Evolutionary conservation across 2,888 invertebrate genomes (phyloP), one percentile per base, ranked within the genome.

Genomic region (Leptopilina syphax): DNA sequence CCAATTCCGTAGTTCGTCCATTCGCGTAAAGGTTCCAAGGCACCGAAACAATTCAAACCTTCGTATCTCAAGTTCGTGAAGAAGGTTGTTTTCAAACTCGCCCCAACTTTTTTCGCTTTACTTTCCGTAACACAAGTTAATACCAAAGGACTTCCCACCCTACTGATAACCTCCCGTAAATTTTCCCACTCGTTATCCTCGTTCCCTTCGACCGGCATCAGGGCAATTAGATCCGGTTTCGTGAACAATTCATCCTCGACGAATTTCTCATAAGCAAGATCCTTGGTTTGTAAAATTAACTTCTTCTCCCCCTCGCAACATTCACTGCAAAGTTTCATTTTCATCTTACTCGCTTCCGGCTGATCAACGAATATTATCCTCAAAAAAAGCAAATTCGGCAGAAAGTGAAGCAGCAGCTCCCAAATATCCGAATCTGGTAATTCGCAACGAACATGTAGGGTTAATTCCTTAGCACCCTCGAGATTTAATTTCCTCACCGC

Each of bases 321-420:
- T 3, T 63, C 63, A 8, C 24, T 9, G 63, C 63, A 63, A 8
- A 63, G 24, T 63, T 63, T 63, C 18, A 63, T 63, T 18, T 63
- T 63, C 24, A 1, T 6, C 24, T 63, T 63, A 0, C 0, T 0
- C 6, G 24, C n/a, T 24, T 63, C 63, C 24, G 63, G 9, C 24
- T 63, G 63, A 63, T 63, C 24, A 24, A 24, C 1, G 8, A 92
- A 83, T 67, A 89, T 54, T 27, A 92, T 78, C 50, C 83, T 81
- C 44, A 90, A 65, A 10, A 78, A 79, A 41, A 73, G 86, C 27
- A 90, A 78, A 47, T 83, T 60, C 18, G 87, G 86, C 50, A 90
- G 67, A 88, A 89, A 90, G 82, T 92, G 92, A 5, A 91, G 85
- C 7, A 92, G 76, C 47, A 88, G 85, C 84, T 92, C 91, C 89